These are phyloP conservation scores for Oreochromis grahami DNA, from an alignment of 2,797 vertebrate genomes.

Conservation along the genomic window DNA sequence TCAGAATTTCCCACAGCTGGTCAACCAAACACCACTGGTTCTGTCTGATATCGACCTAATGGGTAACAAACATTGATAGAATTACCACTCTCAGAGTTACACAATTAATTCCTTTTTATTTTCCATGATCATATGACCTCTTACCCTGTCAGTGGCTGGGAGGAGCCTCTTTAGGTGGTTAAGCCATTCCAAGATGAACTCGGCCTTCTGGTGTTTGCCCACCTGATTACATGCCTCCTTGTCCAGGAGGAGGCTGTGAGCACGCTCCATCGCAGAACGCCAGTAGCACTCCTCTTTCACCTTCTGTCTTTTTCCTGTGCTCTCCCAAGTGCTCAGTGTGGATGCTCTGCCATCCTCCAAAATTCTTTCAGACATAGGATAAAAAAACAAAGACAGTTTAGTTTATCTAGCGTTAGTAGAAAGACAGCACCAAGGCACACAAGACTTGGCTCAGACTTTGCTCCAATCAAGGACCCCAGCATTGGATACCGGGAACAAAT, in stretches of 20 bases:
- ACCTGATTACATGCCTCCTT: conserved; percentile 78
- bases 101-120: background rate
- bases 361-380: background rate
- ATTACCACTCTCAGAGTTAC: background rate
- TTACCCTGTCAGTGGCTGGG: conserved; percentile 27
- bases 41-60: conserved; percentile 81
- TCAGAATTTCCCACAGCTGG: conserved; percentile 83
- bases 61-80: background rate
- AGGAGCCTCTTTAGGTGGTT: conserved; percentile 79
- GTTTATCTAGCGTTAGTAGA: background rate
- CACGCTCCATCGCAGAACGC: conserved; percentile 77
- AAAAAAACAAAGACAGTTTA: background rate
- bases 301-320: background rate
- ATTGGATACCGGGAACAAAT: background rate
- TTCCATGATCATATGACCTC: background rate
- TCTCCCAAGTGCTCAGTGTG: background rate
- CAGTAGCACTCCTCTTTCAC: conserved; percentile 19
- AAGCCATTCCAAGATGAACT: conserved; percentile 89
- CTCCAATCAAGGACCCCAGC: background rate
- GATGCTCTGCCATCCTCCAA: background rate
- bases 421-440: background rate
- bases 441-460: background rate
- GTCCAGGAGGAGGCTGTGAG: conserved; percentile 85
- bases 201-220: conserved; percentile 80
- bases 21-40: conserved; percentile 86